Evolutionary conservation across 2,113 vertebrate genomes (phyloP).

Genomic region (Sardina pilchardus): DNA sequence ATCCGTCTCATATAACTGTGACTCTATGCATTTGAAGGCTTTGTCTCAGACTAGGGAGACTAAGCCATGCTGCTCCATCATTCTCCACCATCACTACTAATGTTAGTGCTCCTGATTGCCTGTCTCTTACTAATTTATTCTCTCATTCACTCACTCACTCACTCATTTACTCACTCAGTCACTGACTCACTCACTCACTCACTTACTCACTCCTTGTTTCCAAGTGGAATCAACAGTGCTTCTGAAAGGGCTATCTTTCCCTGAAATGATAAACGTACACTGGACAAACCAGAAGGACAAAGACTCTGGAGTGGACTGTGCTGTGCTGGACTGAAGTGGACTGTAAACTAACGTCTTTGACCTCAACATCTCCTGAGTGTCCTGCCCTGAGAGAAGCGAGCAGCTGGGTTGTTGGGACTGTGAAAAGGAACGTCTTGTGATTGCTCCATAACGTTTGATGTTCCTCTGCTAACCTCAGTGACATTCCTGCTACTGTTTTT

Average conservation of each 20-base stretch:
- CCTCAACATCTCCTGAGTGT: not conserved
- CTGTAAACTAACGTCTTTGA: not conserved
- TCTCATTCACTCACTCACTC: conserved; percentile 43
- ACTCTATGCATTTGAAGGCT: conserved; percentile 50
- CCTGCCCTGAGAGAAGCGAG: conserved; percentile 42
- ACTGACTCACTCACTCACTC: conserved; percentile 36
- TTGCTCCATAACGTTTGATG: conserved; percentile 38
- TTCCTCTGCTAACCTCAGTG: conserved; percentile 53
- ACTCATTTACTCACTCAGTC: conserved; percentile 40
- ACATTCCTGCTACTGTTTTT: conserved; percentile 56
- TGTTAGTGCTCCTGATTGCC: conserved; percentile 6
- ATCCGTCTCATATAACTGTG: conserved; percentile 23
- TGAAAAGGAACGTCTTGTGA: conserved; percentile 48
- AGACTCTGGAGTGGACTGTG: conserved; percentile 35
- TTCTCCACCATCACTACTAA: conserved; percentile 24
- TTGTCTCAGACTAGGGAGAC: conserved; percentile 34
- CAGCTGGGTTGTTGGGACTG: conserved; percentile 38
- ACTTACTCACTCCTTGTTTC: conserved; percentile 43
- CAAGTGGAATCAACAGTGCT: conserved; percentile 55
- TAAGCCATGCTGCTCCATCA: conserved; percentile 45
- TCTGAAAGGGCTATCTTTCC: conserved; percentile 68
- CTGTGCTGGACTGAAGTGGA: not conserved
- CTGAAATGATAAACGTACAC: conserved; percentile 46
- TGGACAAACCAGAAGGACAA: conserved; percentile 43
- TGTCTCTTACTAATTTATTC: not conserved